Base-by-base conservation (phyloP, 2,113 vertebrate genomes). In the Oryzias woworae region DNA sequence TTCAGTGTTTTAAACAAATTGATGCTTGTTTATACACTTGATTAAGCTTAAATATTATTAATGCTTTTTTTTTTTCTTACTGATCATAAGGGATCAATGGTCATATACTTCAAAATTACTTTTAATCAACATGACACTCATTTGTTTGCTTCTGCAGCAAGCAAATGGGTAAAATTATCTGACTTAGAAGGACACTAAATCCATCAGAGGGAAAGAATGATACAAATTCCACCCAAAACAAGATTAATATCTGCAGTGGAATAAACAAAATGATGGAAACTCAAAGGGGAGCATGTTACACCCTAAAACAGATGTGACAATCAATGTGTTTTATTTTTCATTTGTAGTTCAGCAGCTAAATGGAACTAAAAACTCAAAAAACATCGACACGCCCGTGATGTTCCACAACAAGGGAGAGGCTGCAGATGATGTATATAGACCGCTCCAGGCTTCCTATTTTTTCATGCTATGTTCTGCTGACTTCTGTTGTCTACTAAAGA, bases 171-270 rank as follows among this genome's bases (percentile, higher is more conserved):
- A 23, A 36, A 42, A 43, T 53, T 46, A 1, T 53, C 58, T 69
- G 52, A 60, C 53, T 67, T 54, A 72, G 77, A 71, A 76, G 62
- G 61, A 81, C 50, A 80, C 73, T 78, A 52, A 10, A 45, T 45
- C 28, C 36, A 66, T 58, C 51, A 62, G 16, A 58, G 59, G 14
- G 52, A 57, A 55, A 62, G 67, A 79, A 43, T 22, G 54, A 52
- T 74, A 69, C 36, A 60, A 62, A 80, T 70, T 53, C 41, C 23
- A 46, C 36, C 45, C 49, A 71, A 79, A 83, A 77, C 31, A 49
- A 76, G 68, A 86, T 89, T 68, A 56, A 83, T 85, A 89, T 82
- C 76, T 77, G 69, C 54, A 58, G 63, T 75, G 78, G 78, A 81
- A 69, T 81, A 53, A 72, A 61, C 24, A 66, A 51, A 71, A 71